phyloP scores from a whole-genome alignment of 2,888 invertebrate species.

The Tupiocoris notatus region DNA sequence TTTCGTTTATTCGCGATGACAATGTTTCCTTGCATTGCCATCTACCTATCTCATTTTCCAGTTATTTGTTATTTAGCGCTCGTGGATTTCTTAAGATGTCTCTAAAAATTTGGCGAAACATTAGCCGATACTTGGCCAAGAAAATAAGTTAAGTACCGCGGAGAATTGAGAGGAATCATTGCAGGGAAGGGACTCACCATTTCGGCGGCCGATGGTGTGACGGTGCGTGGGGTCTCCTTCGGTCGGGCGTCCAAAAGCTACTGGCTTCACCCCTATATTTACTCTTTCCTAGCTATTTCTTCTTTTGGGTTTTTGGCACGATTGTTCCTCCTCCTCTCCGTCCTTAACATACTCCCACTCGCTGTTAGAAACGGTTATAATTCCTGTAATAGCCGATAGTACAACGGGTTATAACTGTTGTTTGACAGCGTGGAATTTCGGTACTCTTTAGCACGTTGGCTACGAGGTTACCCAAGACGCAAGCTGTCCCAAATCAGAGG shows the following conservation, averaged over 20 bases:
- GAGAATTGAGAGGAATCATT: too few species aligned
- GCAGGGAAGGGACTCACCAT: constrained; percentile 30
- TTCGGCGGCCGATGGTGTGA: constrained; percentile 23
- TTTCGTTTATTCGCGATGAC: too few species aligned
- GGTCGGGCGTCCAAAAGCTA: constrained; percentile 27
- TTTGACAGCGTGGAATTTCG: neutral
- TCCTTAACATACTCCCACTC: constrained; percentile 1
- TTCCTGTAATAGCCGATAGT: constrained; percentile 40
- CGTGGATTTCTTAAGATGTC: too few species aligned
- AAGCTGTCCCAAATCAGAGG: too few species aligned
- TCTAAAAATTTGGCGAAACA: too few species aligned
- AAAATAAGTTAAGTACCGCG: too few species aligned
- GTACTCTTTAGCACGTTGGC: too few species aligned
- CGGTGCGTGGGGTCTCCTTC: constrained; percentile 13
- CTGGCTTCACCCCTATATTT: constrained; percentile 41
- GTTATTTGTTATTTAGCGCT: too few species aligned
- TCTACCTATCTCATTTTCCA: too few species aligned
- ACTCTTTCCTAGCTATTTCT: constrained; percentile 37
- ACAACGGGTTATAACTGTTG: constrained; percentile 45
- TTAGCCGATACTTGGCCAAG: too few species aligned
- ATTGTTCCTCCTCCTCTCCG: constrained; percentile 28
- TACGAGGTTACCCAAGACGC: too few species aligned
- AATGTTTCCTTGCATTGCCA: too few species aligned
- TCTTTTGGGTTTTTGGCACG: constrained; percentile 41
- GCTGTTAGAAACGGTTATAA: constrained; percentile 41